Percentiles rank a stretch among this genome's conserved stretches.
Conservation (phyloP, 2,888 invertebrate genomes). For the Tillus elongatus region DNA sequence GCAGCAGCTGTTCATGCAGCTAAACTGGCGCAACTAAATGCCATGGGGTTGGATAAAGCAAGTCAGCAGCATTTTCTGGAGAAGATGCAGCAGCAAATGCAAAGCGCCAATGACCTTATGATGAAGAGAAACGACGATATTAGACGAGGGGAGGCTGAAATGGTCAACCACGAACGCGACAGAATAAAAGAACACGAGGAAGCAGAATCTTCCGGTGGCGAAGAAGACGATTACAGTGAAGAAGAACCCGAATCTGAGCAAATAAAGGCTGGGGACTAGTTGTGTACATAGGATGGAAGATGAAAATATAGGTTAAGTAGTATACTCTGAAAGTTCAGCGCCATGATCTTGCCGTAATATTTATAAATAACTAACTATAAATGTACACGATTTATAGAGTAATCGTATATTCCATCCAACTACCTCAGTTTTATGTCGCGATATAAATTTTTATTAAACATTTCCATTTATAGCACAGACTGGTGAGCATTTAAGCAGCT, state of each 20-base stretch:
- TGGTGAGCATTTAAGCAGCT: slow-evolving; percentile 6
- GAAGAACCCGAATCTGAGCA: slow-evolving; percentile 43
- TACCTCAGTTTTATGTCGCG: slow-evolving; percentile 52
- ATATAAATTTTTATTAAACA: slow-evolving; percentile 28
- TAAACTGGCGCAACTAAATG: slow-evolving; percentile 69
- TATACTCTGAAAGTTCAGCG: slow-evolving; percentile 19
- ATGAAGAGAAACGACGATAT: slow-evolving; percentile 46
- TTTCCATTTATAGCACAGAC: slow-evolving; percentile 20
- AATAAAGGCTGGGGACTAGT: slow-evolving; percentile 42
- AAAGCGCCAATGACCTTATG: slow-evolving; percentile 48
- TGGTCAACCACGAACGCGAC: slow-evolving; percentile 48
- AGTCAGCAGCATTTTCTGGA: slow-evolving; percentile 53
- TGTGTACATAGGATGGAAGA: slow-evolving; percentile 25
- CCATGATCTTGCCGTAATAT: slow-evolving; percentile 18
- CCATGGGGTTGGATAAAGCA: slow-evolving; percentile 46
- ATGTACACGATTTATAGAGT: neutral
- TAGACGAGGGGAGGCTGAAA: slow-evolving; percentile 44
- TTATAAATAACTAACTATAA: neutral
- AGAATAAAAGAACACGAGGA: too few species aligned
- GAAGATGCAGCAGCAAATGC: slow-evolving; percentile 55
- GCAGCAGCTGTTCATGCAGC: slow-evolving; percentile 66
- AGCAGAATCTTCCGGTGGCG: slow-evolving; percentile 46
- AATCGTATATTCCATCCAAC: slow-evolving; percentile 56
- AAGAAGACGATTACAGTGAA: slow-evolving; percentile 48
- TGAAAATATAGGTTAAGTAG: slow-evolving; percentile 18